Base-by-base conservation (phyloP, 1,140 invertebrate genomes). In the Drosophila funebris region DNA sequence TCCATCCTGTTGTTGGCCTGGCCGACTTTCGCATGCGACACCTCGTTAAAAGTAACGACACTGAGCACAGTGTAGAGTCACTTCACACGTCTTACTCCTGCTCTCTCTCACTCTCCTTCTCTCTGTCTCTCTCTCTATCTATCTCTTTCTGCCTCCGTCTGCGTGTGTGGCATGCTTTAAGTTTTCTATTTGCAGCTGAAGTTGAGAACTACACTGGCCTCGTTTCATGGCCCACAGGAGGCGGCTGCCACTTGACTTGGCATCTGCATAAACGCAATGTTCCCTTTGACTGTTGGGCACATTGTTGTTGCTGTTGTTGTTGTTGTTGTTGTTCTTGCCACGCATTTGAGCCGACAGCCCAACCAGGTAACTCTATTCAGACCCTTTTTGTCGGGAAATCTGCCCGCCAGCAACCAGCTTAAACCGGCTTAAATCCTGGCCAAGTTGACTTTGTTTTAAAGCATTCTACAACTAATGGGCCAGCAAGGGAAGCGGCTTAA, bases 11-110 rank as follows among this genome's bases (percentile, higher is more conserved):
- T 83, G 69, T 76, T 83, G 69, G 48, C 44, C 29, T 52, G 48
- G 48, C 27, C 78, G 73, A 78, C 62, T 77, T 83, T 88, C 72
- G 83, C 72, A 78, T 88, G 83, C 83, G 83, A 87, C 83, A 87
- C 83, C 83, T 87, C 83, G 78, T 87, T 87, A 87, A 87, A 89
- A 88, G 83, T 87, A 87, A 87, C 83, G 83, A 87, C 83, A 85
- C 73, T 64, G 61, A 41, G 68, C 53, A 56, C 27, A 66, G 78
- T 54, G 44, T 66, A 64, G 64, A 81, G 67, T 73, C 69, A 70
- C 69, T 73, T 62, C 75, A 73, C 60, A 68, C 69, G 68, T 8
- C 14, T 41, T 14, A 7, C 24, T 50, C 14, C 16, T 8, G 14
- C 46, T 9, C 39, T 41, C 39, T 41, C 39, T 18, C 16, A 2